Percentiles rank a stretch among this genome's conserved stretches.
Evolutionary conservation across 2,113 vertebrate genomes (phyloP).

Genomic region (Antechinus stuartii): DNA sequence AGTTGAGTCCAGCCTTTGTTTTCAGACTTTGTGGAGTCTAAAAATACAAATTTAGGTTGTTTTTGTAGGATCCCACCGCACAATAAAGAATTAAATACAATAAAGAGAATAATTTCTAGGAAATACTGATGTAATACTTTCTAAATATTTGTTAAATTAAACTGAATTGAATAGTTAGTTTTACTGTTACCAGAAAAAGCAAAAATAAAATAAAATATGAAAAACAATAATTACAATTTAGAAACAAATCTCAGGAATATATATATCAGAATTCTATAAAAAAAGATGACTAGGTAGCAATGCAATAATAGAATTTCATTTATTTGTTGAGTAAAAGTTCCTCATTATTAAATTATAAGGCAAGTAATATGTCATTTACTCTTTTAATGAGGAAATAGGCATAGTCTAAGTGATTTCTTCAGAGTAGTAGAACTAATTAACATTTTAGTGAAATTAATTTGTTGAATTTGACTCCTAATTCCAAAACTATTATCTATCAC

Average conservation of each 20-base stretch:
- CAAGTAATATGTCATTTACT: background rate
- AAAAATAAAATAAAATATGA: background rate
- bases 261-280: background rate
- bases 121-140: background rate
- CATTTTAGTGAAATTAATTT: background rate
- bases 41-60: no score
- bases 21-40: no score
- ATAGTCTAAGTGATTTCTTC: no score
- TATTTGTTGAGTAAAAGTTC: background rate
- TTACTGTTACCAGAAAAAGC: background rate
- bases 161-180: background rate
- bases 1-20: no score
- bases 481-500: background rate
- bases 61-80: no score
- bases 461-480: background rate
- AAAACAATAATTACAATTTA: background rate
- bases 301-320: background rate
- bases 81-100: no score
- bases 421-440: background rate
- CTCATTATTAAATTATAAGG: background rate
- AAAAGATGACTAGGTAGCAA: background rate
- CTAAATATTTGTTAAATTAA: background rate
- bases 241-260: background rate
- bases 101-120: no score
- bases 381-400: background rate